Evolutionary conservation across 2,888 invertebrate genomes (phyloP), one percentile per base, ranked within the genome.

Genomic region (Nemoura dubitans): DNA sequence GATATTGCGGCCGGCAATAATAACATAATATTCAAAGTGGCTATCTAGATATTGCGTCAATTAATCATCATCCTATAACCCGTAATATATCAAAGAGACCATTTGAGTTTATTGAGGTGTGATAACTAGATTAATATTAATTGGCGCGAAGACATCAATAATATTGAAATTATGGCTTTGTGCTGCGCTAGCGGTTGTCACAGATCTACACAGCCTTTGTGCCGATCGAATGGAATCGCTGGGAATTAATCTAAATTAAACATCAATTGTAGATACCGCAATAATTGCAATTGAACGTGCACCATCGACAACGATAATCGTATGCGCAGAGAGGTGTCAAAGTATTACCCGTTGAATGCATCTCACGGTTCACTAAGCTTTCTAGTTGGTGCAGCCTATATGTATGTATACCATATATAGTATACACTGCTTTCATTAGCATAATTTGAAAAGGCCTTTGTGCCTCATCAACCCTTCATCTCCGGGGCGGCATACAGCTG

Each of bases 191-290:
- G 36, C 10, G 36, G 36, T 36, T 36, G 36, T 6, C 3, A 3
- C 5, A 6, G 59, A 14, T 7, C 16, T 3, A 1, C 21, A 21
- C 21, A 16, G 16, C 59, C 59, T 59, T 59, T 59, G 59, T 59
- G 59, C 21, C 14, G 21, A 59, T 59, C 59, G 59, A 59, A 59
- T 59, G 59, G 16, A 36, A 59, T 59, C 78, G 25, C 25, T 78
- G 26, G 78, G 25, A 27, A 78, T 78, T 28, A 78, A 78, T 78
- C 78, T 78, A 78, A 78, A 78, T 78, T 78, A 78, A 78, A 78
- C 28, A 7, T 28, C 78, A 78, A 27, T 78, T 78, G 78, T 3
- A 78, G 10, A 26, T n/a, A 78, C 25, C 78, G 21, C 59, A 59
- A 59, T 59, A 59, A 59, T 59, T 21, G 59, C 21, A 21, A 16